Evolutionary conservation across 2,888 invertebrate species (phyloP).

Genomic region (Lymantria dispar): DNA sequence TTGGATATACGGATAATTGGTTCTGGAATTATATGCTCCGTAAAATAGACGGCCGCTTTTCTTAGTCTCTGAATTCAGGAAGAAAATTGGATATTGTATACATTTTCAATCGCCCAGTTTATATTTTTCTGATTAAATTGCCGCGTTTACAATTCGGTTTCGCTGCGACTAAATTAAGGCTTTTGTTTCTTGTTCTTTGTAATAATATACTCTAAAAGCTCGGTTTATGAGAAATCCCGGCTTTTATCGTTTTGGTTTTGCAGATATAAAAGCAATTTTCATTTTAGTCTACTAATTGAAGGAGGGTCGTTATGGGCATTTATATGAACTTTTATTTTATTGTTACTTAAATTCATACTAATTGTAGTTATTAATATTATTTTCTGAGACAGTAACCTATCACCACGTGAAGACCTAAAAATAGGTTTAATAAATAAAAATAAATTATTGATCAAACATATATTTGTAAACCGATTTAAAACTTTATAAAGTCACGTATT

Average conservation of each 20-base stretch:
- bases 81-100: conserved; percentile 31
- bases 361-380: too few species aligned
- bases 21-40: conserved; percentile 20
- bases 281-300: conserved; percentile 4
- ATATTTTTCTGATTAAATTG: conserved; percentile 31
- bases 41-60: conserved; percentile 11
- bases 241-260: conserved; percentile 5
- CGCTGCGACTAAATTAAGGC: conserved; percentile 14
- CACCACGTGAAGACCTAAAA: too few species aligned
- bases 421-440: too few species aligned
- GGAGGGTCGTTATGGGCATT: not conserved
- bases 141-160: conserved; percentile 14
- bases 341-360: too few species aligned
- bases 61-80: conserved; percentile 13
- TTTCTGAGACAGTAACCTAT: too few species aligned
- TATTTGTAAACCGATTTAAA: too few species aligned
- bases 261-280: conserved; percentile 1
- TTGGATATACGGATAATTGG: conserved; percentile 32
- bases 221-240: conserved; percentile 1
- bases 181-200: conserved; percentile 19
- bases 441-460: too few species aligned
- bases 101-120: conserved; percentile 15
- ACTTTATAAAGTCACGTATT: too few species aligned
- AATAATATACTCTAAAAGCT: conserved; percentile 8
- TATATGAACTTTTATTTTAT: not conserved